Percentiles rank a stretch among this genome's conserved stretches.
These are phyloP conservation scores for Wasmannia auropunctata DNA, from an alignment of 1,140 invertebrate species.

Conservation along the genomic window DNA sequence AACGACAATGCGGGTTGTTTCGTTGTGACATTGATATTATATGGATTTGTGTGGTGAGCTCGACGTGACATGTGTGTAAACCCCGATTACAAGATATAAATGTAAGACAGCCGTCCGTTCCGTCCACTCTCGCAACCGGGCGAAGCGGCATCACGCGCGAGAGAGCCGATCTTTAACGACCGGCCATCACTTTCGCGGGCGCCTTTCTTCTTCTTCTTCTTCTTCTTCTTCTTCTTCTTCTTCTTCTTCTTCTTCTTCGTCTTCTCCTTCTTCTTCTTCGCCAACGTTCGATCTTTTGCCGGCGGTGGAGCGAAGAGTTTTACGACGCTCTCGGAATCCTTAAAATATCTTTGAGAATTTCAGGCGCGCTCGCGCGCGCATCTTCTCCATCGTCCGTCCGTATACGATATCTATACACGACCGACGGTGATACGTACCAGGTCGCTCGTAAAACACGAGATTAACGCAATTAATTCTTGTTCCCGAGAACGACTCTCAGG, in stretches of 20 bases:
- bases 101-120: slow-evolving; percentile 37
- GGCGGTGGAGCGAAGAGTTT: slow-evolving; percentile 58
- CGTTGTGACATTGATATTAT: slow-evolving; percentile 2
- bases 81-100: slow-evolving; percentile 48
- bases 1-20: neutral
- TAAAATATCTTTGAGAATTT: slow-evolving; percentile 70
- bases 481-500: slow-evolving; percentile 7
- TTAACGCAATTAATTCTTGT: slow-evolving; percentile 53
- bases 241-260: slow-evolving; percentile 11
- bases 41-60: neutral
- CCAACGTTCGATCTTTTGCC: slow-evolving; percentile 48
- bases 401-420: neutral
- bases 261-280: slow-evolving; percentile 47
- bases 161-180: slow-evolving; percentile 58
- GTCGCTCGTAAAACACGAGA: slow-evolving; percentile 48
- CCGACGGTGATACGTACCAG: slow-evolving; percentile 30
- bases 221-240: slow-evolving; percentile 30
- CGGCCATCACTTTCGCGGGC: slow-evolving; percentile 59
- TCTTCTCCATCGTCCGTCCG: neutral
- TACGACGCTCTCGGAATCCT: slow-evolving; percentile 74
- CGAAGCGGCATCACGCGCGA: slow-evolving; percentile 36
- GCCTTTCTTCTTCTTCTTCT: slow-evolving; percentile 58
- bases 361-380: neutral
- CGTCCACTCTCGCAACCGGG: slow-evolving; percentile 12
- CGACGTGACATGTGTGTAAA: slow-evolving; percentile 43